Percentiles rank a stretch among this genome's conserved stretches.
phyloP scores from a whole-genome alignment of 37 sponge, comb jelly and placozoan species.

The Spongilla lacustris region DNA sequence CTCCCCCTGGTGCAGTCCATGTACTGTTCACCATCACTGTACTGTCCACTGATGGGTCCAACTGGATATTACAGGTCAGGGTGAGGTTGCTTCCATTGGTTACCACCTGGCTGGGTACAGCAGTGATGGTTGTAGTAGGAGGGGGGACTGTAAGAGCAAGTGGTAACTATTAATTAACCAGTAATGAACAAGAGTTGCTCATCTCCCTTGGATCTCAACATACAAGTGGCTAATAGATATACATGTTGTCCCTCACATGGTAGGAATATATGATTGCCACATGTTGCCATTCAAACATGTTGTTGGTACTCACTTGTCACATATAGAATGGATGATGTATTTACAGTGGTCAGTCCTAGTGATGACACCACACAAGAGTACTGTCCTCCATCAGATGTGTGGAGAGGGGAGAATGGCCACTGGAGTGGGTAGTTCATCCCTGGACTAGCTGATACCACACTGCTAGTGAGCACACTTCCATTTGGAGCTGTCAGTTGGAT shows the following conservation, averaged over 20 bases:
- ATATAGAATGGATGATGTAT: no score
- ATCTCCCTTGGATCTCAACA: no score
- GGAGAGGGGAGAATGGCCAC: not conserved
- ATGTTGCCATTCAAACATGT: no score
- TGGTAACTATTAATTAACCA: not conserved
- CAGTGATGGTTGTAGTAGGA: not conserved
- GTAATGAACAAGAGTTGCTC: no score
- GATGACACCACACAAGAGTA: constrained; percentile 38
- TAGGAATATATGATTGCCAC: no score
- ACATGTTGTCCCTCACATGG: no score
- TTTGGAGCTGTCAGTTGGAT: constrained; percentile 1
- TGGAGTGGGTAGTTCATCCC: not conserved
- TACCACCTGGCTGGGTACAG: not conserved
- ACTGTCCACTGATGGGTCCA: constrained; percentile 29
- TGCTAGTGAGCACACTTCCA: not conserved
- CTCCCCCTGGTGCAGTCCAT: no score
- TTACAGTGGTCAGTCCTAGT: no score
- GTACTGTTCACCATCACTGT: constrained; percentile 3
- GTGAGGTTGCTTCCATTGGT: constrained; percentile 10
- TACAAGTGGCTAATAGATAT: no score
- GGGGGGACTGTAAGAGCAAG: constrained; percentile 3
- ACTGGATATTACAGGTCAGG: not conserved
- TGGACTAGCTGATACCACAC: not conserved
- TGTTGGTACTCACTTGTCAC: no score
- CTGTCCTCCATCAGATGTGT: constrained; percentile 40